These are phyloP conservation scores for Antheraea yamamai DNA, from an alignment of 2,888 invertebrate species.

Conservation along the genomic window DNA sequence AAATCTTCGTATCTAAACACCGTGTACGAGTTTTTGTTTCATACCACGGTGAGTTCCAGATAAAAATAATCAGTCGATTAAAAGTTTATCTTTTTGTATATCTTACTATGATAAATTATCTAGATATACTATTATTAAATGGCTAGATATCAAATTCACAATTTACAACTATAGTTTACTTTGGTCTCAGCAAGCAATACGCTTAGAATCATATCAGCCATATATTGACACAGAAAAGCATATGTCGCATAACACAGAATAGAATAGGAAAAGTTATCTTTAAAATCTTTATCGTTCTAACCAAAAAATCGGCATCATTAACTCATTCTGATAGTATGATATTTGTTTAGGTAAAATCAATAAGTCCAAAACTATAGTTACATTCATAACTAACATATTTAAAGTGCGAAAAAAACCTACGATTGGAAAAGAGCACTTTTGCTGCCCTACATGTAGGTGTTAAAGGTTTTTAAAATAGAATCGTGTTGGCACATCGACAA, in stretches of 20 bases:
- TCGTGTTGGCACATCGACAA: background rate
- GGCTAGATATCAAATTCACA: background rate
- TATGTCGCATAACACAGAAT: background rate
- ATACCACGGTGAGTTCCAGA: background rate
- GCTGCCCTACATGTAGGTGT: constrained; percentile 29
- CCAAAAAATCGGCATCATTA: background rate
- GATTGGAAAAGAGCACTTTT: constrained; percentile 20
- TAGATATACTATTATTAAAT: too few species aligned
- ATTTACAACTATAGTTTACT: background rate
- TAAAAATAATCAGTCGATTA: background rate
- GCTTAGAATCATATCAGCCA: background rate
- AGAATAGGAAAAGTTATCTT: background rate
- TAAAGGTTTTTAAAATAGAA: constrained; percentile 7
- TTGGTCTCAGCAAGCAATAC: background rate
- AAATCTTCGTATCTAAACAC: background rate
- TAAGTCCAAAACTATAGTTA: background rate
- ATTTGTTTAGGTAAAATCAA: background rate
- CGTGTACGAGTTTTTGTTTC: background rate
- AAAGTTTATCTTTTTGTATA: background rate
- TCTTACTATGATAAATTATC: background rate
- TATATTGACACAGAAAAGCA: background rate
- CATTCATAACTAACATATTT: background rate
- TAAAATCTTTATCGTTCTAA: background rate
- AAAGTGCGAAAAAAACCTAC: background rate
- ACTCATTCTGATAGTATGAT: background rate